Percentiles rank a stretch among this genome's conserved stretches.
phyloP scores from a whole-genome alignment of 2,888 invertebrate genomes.

The Morinoia aosen region DNA sequence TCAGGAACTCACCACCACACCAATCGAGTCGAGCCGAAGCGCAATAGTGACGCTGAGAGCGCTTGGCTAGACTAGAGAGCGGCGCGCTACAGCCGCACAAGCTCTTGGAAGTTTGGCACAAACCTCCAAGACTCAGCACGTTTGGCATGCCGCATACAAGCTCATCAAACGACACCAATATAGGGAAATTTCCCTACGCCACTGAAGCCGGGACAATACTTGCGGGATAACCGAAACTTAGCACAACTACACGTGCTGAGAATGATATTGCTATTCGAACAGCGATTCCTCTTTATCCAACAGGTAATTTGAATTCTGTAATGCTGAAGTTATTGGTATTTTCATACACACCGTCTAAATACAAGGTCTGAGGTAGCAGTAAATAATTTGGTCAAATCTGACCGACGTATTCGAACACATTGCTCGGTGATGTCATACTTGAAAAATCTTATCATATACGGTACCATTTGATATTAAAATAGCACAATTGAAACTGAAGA shows the following conservation, averaged over 20 bases:
- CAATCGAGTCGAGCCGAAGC: conserved; percentile 43
- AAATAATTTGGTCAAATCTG: not conserved
- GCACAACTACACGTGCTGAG: not conserved
- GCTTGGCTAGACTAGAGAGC: conserved; percentile 2
- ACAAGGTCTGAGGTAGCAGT: not conserved
- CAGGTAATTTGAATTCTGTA: not conserved
- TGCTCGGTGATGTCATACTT: not conserved
- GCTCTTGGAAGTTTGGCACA: conserved; percentile 52
- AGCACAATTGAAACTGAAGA: not conserved
- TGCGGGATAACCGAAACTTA: not conserved
- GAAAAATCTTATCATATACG: not conserved
- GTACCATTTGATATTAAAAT: not conserved
- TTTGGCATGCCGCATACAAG: conserved; percentile 51
- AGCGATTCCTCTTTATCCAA: not conserved
- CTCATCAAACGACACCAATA: conserved; percentile 49
- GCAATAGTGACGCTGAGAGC: conserved; percentile 50
- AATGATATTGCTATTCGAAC: not conserved
- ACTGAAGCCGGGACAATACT: conserved; percentile 37
- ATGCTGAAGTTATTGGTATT: not conserved
- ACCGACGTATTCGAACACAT: conserved; percentile 3
- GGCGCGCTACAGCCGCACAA: conserved; percentile 18
- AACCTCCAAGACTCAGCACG: conserved; percentile 38
- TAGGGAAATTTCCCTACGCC: conserved; percentile 36
- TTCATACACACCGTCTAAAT: not conserved
- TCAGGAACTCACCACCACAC: conserved; percentile 41